Conservation (phyloP, 2,113 vertebrate species). For the Chrysochloris asiatica region DNA sequence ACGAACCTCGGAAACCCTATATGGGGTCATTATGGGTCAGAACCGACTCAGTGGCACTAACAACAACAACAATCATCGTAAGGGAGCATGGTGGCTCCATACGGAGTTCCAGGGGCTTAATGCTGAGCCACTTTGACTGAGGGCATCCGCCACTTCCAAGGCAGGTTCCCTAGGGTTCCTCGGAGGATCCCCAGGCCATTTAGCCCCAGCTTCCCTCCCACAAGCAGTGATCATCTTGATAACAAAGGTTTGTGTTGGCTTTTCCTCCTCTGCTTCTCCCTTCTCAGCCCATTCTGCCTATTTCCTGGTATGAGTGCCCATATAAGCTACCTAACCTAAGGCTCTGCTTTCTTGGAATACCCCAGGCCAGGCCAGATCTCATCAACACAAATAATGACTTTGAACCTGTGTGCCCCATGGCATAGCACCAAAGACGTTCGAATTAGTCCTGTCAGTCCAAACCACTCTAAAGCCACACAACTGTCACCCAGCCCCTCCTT, state of each 20-base stretch:
- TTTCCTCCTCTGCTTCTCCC: not conserved
- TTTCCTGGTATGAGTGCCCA: not conserved
- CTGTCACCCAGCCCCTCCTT: not conserved
- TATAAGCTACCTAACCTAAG: constrained; percentile 9
- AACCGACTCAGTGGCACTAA: not conserved
- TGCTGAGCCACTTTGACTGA: not conserved
- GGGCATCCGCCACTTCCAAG: not conserved
- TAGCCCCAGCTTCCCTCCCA: too few species aligned
- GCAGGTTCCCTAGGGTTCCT: not conserved
- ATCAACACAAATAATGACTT: not conserved
- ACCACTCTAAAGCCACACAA: not conserved
- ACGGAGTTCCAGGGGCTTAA: not conserved
- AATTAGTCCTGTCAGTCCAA: not conserved
- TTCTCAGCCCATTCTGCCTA: not conserved
- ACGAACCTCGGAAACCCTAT: not conserved
- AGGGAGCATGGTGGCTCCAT: too few species aligned
- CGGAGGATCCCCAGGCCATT: not conserved
- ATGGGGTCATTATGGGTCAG: too few species aligned
- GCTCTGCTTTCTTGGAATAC: not conserved
- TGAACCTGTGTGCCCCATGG: not conserved
- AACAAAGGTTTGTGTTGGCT: rapidly evolving
- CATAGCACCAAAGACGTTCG: not conserved
- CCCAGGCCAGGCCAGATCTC: not conserved
- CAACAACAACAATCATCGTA: too few species aligned
- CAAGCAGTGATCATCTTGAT: not conserved